Percentiles rank a stretch among this genome's conserved stretches.
Conservation (phyloP, 1,140 invertebrate genomes). For the Diorhabda carinulata region DNA sequence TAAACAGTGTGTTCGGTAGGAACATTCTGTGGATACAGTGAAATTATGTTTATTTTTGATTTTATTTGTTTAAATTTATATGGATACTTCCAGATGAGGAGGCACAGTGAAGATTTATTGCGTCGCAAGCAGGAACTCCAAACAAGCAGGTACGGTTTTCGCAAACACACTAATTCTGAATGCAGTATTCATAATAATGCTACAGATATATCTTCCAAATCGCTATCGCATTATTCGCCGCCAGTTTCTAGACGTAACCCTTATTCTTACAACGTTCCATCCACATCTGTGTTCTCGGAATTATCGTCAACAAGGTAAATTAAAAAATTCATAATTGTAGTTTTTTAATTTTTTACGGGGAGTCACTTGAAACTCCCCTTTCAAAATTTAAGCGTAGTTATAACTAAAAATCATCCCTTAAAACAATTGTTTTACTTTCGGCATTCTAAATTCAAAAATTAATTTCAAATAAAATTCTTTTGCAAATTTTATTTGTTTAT, state of each 20-base stretch:
- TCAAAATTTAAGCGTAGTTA: too few species aligned
- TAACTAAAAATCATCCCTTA: too few species aligned
- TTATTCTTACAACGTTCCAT: slow-evolving; percentile 40
- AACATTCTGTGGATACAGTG: too few species aligned
- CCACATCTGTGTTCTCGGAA: slow-evolving; percentile 42
- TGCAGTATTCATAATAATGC: slow-evolving; percentile 32
- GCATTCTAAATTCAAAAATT: too few species aligned
- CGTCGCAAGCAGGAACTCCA: slow-evolving; percentile 49
- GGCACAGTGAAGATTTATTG: slow-evolving; percentile 51
- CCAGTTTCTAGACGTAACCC: slow-evolving; percentile 36
- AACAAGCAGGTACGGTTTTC: slow-evolving; percentile 47
- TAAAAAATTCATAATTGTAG: neutral
- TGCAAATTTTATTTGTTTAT: too few species aligned
- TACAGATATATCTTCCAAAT: slow-evolving; percentile 30
- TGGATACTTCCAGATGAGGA: slow-evolving; percentile 48
- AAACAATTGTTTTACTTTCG: too few species aligned
- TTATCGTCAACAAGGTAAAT: slow-evolving; percentile 24
- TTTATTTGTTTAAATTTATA: slow-evolving; percentile 8
- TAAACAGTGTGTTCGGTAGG: too few species aligned
- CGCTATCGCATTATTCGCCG: slow-evolving; percentile 41
- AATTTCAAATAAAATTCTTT: too few species aligned
- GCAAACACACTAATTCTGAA: slow-evolving; percentile 44
- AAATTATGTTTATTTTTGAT: too few species aligned
- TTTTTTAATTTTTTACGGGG: too few species aligned
- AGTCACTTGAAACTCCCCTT: too few species aligned